Evolutionary conservation across 1,140 invertebrate genomes (phyloP).

Genomic region (Sitobion miscanthi): DNA sequence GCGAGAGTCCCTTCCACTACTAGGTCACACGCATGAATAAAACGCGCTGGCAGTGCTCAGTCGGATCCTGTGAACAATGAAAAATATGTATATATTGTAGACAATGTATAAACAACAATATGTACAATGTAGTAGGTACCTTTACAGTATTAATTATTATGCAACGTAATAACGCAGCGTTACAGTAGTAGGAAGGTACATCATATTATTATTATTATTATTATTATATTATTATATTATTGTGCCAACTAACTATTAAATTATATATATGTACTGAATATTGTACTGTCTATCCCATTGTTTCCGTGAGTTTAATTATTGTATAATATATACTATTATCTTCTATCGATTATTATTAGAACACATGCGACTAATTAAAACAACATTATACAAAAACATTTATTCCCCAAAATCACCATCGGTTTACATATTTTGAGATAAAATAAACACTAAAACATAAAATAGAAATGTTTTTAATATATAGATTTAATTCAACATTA

Average conservation of each 20-base stretch:
- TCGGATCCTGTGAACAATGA: conserved; percentile 14
- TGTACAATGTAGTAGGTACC: neutral
- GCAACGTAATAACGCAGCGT: neutral
- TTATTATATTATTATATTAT: neutral
- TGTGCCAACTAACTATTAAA: neutral
- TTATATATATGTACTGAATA: neutral
- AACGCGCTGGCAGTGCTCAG: neutral
- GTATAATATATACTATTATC: neutral
- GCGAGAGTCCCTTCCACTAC: neutral
- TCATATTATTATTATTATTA: neutral
- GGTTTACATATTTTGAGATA: neutral
- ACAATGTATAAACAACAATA: neutral
- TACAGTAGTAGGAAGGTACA: neutral
- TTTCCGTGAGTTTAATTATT: neutral
- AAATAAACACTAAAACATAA: neutral
- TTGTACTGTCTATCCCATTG: neutral
- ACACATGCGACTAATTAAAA: neutral
- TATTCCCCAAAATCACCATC: neutral
- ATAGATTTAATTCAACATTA: neutral
- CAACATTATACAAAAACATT: neutral
- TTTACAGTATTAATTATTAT: neutral
- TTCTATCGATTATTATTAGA: neutral
- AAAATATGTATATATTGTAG: neutral
- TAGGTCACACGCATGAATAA: conserved; percentile 27
- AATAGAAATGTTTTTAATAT: neutral